A percentile compares a stretch with the other conserved stretches of the same genome.
These are phyloP conservation scores for Acanthosepion pharaonis DNA, from an alignment of 2,888 invertebrate species.

Conservation along the genomic window DNA sequence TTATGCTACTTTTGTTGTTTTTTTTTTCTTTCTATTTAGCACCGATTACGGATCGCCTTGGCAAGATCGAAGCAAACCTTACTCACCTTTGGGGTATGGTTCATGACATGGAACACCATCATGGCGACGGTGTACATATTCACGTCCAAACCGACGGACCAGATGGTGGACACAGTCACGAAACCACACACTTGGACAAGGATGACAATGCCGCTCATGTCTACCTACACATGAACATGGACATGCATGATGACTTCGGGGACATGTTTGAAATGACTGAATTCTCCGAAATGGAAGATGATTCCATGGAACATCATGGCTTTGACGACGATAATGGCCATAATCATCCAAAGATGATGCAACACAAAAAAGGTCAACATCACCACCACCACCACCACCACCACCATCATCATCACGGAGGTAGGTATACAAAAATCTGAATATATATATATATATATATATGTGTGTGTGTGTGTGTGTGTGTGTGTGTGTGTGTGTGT, in stretches of 20 bases:
- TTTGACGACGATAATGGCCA: neutral
- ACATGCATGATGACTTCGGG: neutral
- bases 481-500: too few species aligned
- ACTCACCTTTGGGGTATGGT: neutral
- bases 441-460: too few species aligned
- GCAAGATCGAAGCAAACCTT: neutral
- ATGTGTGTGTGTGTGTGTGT: too few species aligned
- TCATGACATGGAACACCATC: neutral
- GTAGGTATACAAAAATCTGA: neutral
- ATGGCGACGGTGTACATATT: neutral
- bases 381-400: neutral
- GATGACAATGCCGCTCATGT: neutral
- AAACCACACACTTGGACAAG: neutral
- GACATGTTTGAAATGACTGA: neutral
- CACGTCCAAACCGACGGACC: neutral
- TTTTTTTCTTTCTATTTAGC: neutral
- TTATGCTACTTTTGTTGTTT: neutral
- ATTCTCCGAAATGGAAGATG: neutral
- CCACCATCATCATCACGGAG: neutral
- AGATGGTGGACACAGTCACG: neutral
- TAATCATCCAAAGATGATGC: neutral
- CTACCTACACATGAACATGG: neutral
- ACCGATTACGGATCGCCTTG: neutral
- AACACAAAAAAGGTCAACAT: accelerated
- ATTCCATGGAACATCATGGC: neutral